A percentile compares a stretch with the other conserved stretches of the same genome.
phyloP scores from a whole-genome alignment of 2,113 vertebrate genomes.

The Callionymus lyra region DNA sequence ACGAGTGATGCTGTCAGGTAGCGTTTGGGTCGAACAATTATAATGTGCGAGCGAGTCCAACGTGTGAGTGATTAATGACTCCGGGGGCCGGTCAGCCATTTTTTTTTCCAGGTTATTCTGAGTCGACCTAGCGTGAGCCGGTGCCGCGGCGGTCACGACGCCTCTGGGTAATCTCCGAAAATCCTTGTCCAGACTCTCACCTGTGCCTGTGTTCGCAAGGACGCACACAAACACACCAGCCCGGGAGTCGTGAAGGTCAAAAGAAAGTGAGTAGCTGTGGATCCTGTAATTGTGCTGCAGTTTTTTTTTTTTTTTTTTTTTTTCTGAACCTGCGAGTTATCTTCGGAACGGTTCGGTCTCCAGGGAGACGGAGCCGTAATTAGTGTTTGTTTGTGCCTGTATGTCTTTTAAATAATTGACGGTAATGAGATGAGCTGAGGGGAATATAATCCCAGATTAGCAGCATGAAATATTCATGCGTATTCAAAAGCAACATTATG shows the following conservation, averaged over 20 bases:
- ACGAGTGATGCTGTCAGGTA: conserved; percentile 47
- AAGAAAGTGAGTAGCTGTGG: background rate
- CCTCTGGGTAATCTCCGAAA: conserved; percentile 37
- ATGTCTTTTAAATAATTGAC: conserved; percentile 48
- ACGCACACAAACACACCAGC: conserved; percentile 8
- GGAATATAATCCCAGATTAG: conserved; percentile 60
- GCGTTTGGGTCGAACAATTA: conserved; percentile 51
- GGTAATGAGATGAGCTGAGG: conserved; percentile 51
- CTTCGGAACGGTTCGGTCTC: too few relatives aligned
- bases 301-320: too few relatives aligned
- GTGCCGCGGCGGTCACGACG: conserved; percentile 43
- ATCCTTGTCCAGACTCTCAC: conserved; percentile 49
- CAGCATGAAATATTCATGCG: conserved; percentile 49
- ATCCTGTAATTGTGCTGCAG: too few relatives aligned
- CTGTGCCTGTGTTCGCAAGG: conserved; percentile 50
- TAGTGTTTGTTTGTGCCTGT: conserved; percentile 16
- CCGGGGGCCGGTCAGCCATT: conserved; percentile 41
- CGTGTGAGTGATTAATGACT: conserved; percentile 54
- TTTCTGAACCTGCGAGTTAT: too few relatives aligned
- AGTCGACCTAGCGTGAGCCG: conserved; percentile 50
- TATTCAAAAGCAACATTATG: conserved; percentile 49
- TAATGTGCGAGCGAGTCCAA: conserved; percentile 18
- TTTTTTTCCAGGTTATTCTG: conserved; percentile 57
- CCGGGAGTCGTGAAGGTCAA: background rate
- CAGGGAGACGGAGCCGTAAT: too few relatives aligned